phyloP scores from a whole-genome alignment of 2,797 vertebrate genomes.

The Ciconia nigra region DNA sequence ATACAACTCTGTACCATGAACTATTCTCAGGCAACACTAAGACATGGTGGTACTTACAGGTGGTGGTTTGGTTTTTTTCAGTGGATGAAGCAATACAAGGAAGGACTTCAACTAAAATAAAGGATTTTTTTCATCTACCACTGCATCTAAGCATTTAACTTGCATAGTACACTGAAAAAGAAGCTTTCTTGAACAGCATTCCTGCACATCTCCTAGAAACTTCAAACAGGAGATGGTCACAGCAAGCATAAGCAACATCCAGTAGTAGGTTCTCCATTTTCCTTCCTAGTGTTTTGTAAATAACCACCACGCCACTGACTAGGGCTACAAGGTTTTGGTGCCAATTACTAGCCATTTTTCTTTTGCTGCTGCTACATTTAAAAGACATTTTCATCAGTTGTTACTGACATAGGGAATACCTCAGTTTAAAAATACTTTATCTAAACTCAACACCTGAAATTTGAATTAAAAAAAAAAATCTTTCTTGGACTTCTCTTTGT shows the following conservation, averaged over 20 bases:
- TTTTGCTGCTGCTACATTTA: conserved; percentile 43
- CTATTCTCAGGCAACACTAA: neutral
- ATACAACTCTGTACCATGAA: neutral
- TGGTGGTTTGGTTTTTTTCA: neutral
- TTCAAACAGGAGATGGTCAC: neutral
- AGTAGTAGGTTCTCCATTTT: neutral
- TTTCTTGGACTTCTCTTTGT: conserved; percentile 52
- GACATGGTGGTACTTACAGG: neutral
- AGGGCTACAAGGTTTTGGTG: neutral
- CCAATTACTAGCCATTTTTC: neutral
- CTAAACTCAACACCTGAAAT: conserved; percentile 46
- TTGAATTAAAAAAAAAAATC: neutral
- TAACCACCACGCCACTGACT: neutral
- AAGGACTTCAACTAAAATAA: neutral
- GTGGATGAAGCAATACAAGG: neutral
- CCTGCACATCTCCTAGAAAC: neutral
- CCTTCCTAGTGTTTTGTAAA: neutral
- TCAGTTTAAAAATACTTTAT: conserved; percentile 27
- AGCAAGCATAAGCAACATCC: neutral
- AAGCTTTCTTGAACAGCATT: neutral
- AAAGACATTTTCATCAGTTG: conserved; percentile 15
- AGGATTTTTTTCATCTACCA: neutral
- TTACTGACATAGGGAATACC: conserved; percentile 28
- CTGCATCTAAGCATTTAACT: conserved; percentile 13
- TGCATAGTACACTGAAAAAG: conserved; percentile 47